Percentiles rank a stretch among this genome's conserved stretches.
Evolutionary conservation across 92 coral and sea anemone genomes (phyloP).

Genomic region (Micromussa lordhowensis): DNA sequence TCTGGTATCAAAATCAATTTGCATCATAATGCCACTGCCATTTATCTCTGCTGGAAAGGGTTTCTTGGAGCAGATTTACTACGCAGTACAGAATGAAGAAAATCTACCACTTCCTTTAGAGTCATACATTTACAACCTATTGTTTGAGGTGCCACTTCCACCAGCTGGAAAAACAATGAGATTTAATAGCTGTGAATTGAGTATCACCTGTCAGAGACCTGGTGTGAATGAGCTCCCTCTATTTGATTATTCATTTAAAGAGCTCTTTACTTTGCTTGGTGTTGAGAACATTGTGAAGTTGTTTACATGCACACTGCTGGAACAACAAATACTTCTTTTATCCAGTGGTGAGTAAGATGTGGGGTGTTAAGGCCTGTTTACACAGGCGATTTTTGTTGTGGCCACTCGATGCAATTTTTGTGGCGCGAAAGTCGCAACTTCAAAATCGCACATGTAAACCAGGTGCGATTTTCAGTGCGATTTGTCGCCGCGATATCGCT

Average conservation of each 20-base stretch:
- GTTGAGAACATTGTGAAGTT: conserved; percentile 85
- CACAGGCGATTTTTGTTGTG: too few relatives aligned
- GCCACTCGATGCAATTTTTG: too few relatives aligned
- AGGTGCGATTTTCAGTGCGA: too few relatives aligned
- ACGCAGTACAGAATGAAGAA: conserved; percentile 68
- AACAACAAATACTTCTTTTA: conserved; percentile 90
- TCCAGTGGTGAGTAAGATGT: conserved; percentile 74
- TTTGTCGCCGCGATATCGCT: too few relatives aligned
- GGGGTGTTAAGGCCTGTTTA: too few relatives aligned
- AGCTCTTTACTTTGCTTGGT: conserved; percentile 79
- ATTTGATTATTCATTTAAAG: conserved; percentile 94
- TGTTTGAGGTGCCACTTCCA: conserved; percentile 95
- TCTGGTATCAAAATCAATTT: conserved; percentile 86
- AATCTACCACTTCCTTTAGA: conserved; percentile 78
- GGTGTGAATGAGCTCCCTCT: conserved; percentile 94
- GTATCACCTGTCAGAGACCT: conserved; percentile 91
- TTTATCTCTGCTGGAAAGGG: conserved; percentile 83
- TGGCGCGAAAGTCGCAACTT: too few relatives aligned
- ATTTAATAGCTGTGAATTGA: conserved; percentile 73
- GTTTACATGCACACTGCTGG: conserved; percentile 86
- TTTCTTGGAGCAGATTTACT: conserved; percentile 77
- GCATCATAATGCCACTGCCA: conserved; percentile 88
- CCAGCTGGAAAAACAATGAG: conserved; percentile 98
- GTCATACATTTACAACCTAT: conserved; percentile 88
- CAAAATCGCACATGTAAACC: too few relatives aligned